Evolutionary conservation across 2,797 vertebrate genomes (phyloP), one percentile per base, ranked within the genome.

Genomic region (Pitangus sulphuratus): DNA sequence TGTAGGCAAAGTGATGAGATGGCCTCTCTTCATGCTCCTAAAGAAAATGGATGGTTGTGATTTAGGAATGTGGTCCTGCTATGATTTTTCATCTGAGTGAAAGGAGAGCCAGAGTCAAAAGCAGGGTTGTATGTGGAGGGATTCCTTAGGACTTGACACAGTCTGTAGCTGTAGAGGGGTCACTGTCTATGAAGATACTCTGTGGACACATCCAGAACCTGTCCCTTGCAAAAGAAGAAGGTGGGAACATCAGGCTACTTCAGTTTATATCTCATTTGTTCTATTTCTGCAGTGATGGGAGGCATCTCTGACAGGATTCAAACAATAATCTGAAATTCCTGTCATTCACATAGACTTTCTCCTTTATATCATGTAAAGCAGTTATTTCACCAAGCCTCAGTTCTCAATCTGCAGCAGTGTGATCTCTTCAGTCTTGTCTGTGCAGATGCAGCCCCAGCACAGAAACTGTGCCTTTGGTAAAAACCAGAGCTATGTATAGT

Each of bases 391-490:
- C 8, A 28, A 85, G 33, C 40, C 20, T 74, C 37, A 35, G 37
- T n/a, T 80, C 44, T 37, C 20, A 17, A 14, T 40, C 53, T 31
- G 26, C 54, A 45, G 48, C 40, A 42, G 18, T 15, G 61, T 56
- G 24, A 48, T 84, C 25, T 70, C 54, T 66, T 72, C 58, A 65
- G 58, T 39, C 57, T 74, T 60, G 21, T 24, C 58, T 22, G 15
- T 44, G 37, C 33, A 31, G 0, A 0, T 48, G 51, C 24, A 65
- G n/a, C 42, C 28, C 21, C 25, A 83, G 71, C 44, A 28, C 17
- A 21, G 44, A 35, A 9, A 60, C 37, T 17, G 57, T 62, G 45
- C 33, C 64, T 90, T 47, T 60, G 44, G 42, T 20, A 83, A 70
- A 13, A 69, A 60, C 37, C 71, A 77, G 51, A 35, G 24, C 21